Base-by-base conservation (phyloP, 2,113 vertebrate species). In the Ginglymostoma cirratum region DNA sequence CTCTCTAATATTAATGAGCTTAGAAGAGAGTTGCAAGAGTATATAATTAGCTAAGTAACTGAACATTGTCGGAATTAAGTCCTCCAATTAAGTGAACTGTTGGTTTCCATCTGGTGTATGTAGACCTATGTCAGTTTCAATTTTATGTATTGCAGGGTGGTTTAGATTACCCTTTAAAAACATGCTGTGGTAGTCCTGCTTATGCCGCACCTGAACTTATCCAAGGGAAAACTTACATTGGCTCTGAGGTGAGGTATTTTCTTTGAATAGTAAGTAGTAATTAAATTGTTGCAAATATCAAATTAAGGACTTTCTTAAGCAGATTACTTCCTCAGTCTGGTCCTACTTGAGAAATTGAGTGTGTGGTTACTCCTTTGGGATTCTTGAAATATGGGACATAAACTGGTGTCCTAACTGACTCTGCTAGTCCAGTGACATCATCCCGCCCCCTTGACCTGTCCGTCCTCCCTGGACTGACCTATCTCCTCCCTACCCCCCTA, bases 201-300 rank as follows among this genome's bases (percentile, higher is more conserved):
- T 99, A 99, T 45, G 99, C 98, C 93, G 99, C 99, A 3, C 99
- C 99, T 42, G 99, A 99, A 96, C 98, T 99, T 96, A 98, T 99
- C 96, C 99, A 99, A 97, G 99, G 99, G 94, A 99, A 98, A 97
- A 97, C 98, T 0, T 99, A 99, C 86, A 98, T 99, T 94, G 99
- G 99, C 38, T 99, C 99, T 85, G 99, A 99, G 99, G 99, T 99
- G 97, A 96, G 78, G n/a, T 42, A 55, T 30, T 90, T 92, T 96
- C 55, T 61, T 67, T n/a, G 65, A 94, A 85, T 96, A 86, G 52
- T 72, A 14, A 61, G 10, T 42, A 70, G 55, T 61, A 61, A 61
- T 61, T 61, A 61, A 61, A 10, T 12, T 61, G 55, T 61, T 67
- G 83, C 23, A 70, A 93, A 67, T 66, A 21, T 30, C 34, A 69